phyloP scores from a whole-genome alignment of 2,113 vertebrate species.

The Ammospiza nelsoni region DNA sequence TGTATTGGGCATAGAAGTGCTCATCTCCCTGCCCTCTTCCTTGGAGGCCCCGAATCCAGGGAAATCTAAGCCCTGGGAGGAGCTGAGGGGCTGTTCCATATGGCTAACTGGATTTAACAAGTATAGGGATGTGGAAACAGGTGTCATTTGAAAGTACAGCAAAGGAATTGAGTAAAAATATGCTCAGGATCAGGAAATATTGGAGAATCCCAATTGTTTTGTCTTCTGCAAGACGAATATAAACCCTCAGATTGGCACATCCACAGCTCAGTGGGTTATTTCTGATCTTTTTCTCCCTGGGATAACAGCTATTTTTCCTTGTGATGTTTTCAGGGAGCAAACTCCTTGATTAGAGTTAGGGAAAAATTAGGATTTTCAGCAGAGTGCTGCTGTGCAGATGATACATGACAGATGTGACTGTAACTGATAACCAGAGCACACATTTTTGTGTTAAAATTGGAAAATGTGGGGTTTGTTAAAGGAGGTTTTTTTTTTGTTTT shows the following conservation, averaged over 20 bases:
- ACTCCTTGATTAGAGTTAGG: background rate
- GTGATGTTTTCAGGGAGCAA: background rate
- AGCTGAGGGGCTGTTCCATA: background rate
- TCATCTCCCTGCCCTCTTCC: background rate
- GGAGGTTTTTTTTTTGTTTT: background rate
- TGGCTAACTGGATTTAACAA: background rate
- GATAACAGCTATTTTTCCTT: background rate
- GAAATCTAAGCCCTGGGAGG: background rate
- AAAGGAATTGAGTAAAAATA: background rate
- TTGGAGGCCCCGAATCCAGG: background rate
- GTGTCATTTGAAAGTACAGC: background rate
- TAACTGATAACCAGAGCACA: background rate
- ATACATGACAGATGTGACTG: background rate
- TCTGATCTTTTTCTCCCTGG: background rate
- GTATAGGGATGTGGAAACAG: background rate
- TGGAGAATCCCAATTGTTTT: background rate
- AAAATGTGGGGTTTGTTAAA: background rate
- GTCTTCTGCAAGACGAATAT: background rate
- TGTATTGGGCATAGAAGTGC: no score
- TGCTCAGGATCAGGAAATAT: background rate
- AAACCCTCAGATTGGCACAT: background rate
- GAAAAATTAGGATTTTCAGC: background rate
- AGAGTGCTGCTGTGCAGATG: background rate
- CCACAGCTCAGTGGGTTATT: background rate
- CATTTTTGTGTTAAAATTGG: background rate